Base-by-base conservation (phyloP, 2,113 vertebrate species). In the Centropus unirufus region DNA sequence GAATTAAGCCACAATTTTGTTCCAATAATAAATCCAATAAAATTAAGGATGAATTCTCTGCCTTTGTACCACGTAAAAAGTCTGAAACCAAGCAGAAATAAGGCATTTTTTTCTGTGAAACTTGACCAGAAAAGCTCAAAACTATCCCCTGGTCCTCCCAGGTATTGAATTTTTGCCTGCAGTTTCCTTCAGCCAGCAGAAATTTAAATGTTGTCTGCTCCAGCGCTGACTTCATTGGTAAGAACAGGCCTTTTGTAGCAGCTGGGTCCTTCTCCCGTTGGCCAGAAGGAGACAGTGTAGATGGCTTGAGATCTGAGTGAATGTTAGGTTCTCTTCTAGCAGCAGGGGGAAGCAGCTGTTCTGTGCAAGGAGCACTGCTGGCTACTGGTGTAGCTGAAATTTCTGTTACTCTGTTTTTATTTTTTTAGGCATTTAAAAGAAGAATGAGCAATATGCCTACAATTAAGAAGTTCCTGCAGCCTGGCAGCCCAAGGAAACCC, bases 391-490 rank as follows among this genome's bases (percentile, higher is more conserved):
- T 39, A 68, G 23, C 40, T 6, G 2, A 8, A 67, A 67, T 73
- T 83, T 79, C 51, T 62, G 42, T 40, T 47, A 21, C 13, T 54
- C 22, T 91, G 39, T 18, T 89, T 92, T 58, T 86, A 34, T 52
- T 24, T 97, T 97, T 95, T 67, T 93, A 99, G 99, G 95, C 97
- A 44, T 99, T 99, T 94, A 99, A 99, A 97, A 95, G 77, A 49
- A 98, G 97, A 96, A 98, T 98, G 96, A 98, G 90, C 52, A 92
- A 55, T 27, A 88, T 98, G 23, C 98, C 98, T 12, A 98, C 97
- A 39, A 98, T 99, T 95, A 96, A 96, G 57, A 98, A 97, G 89
- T 99, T 99, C 93, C 95, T 99, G 82, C 97, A 98, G 92, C 98
- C 98, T 5, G 98, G 98, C 58, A 99, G 99, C 93, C 98, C 98